Percentiles rank a stretch among this genome's conserved stretches.
Conservation (phyloP, 2,888 invertebrate genomes). For the Lingula anatina region DNA sequence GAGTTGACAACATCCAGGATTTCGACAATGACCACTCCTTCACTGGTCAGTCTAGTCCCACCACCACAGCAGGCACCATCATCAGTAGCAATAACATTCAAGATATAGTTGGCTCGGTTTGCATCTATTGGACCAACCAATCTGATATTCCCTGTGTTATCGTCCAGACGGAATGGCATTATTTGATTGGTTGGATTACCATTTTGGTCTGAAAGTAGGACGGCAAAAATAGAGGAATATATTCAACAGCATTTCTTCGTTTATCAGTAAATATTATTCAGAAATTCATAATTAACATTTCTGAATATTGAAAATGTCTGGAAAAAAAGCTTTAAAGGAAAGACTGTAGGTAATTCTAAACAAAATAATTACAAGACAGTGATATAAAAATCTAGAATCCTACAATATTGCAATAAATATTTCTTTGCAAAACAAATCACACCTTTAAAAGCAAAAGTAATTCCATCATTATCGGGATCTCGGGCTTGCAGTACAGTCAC, state of each 20-base stretch:
- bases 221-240: too few relatives aligned
- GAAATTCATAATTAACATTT: not conserved
- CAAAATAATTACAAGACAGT: not conserved
- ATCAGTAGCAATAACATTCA: constrained; percentile 95
- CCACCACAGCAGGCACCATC: constrained; percentile 95
- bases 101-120: constrained; percentile 65
- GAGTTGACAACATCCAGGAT: constrained; percentile 97
- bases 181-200: not conserved
- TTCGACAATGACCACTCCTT: constrained; percentile 91
- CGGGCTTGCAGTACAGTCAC: not conserved
- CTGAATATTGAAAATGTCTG: not conserved
- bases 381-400: not conserved
- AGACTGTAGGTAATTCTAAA: not conserved
- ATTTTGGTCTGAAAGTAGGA: too few relatives aligned
- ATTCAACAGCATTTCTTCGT: too few relatives aligned
- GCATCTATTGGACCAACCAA: constrained; percentile 32
- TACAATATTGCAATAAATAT: not conserved
- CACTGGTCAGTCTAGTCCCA: constrained; percentile 79
- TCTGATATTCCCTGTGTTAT: constrained; percentile 45
- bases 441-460: constrained; percentile 1
- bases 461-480: not conserved
- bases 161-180: constrained; percentile 39
- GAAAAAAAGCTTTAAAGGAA: not conserved
- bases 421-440: not conserved
- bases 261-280: too few relatives aligned